Evolutionary conservation across 2,888 invertebrate species (phyloP), one percentile per base, ranked within the genome.

Genomic region (Ephialtes manifestator): DNA sequence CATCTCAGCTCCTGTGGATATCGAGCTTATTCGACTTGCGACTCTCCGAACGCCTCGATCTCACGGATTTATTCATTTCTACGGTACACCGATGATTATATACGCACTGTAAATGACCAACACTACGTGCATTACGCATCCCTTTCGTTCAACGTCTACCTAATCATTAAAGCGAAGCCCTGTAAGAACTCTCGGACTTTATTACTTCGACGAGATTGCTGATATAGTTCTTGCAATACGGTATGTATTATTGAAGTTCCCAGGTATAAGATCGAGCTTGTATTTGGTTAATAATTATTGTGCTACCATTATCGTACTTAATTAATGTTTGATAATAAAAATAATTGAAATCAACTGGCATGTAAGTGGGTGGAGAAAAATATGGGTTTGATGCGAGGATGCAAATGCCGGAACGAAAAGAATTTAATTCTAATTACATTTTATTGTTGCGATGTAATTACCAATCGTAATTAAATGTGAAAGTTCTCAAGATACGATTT

Each of bases 1-100:
- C 75, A 63, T 74, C 67, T 53, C 71, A 67, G 72, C 70, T 76
- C 86, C 87, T 84, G 86, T 87, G 84, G 83, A 83, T 83, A 78
- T 84, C 84, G 81, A 81, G 81, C 79, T 82, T 79, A 68, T 70
- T 77, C 79, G 83, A 60, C 46, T 83, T 83, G 83, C 85, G 85
- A 81, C 83, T 86, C 85, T 86, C 83, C 75, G 80, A 70, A 53
- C 43, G 35, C 74, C 74, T 60, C 80, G 80, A 84, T 84, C 80
- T 67, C 76, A 81, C 77, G 77, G 72, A 84, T 84, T 84, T 84
- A 84, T 84, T 81, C 81, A 67, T 74, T 78, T 78, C 67, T 46
- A 43, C 43, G 58, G 43, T 43, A 55, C 3, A 71, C 43, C 58
- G 70, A 71, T 83, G 79, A 83, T 83, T 83, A 79, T 71, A 71